phyloP scores from a whole-genome alignment of 92 coral and sea anemone genomes.

The Diadumene lineata region DNA sequence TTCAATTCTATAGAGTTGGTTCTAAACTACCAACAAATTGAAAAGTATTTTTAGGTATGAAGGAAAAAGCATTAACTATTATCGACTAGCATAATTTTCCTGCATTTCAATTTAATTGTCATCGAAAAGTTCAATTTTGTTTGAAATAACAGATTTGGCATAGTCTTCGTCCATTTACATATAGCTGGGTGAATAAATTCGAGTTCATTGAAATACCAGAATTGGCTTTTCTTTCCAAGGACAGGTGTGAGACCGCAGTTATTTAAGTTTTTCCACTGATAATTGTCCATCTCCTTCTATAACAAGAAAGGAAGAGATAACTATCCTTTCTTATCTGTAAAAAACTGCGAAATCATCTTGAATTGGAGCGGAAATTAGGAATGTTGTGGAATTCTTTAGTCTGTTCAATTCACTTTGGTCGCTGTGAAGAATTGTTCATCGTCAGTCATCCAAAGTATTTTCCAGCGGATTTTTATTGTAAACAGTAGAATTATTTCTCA shows the following conservation, averaged over 20 bases:
- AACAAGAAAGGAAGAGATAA: constrained; percentile 29
- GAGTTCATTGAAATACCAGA: constrained; percentile 75
- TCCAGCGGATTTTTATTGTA: constrained; percentile 43
- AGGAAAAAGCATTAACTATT: constrained; percentile 71
- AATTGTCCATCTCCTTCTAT: constrained; percentile 14
- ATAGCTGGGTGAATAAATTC: constrained; percentile 83
- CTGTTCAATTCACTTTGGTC: constrained; percentile 61
- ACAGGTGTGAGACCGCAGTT: constrained; percentile 76
- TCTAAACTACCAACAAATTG: constrained; percentile 37
- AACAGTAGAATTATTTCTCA: constrained; percentile 7
- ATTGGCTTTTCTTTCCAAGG: constrained; percentile 60
- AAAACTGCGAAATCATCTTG: constrained; percentile 19
- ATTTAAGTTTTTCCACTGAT: constrained; percentile 28
- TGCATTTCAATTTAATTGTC: constrained; percentile 41
- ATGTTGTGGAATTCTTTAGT: constrained; percentile 83
- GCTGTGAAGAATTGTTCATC: constrained; percentile 71
- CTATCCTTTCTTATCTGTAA: constrained; percentile 8
- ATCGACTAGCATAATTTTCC: constrained; percentile 59
- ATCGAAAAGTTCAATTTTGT: constrained; percentile 65
- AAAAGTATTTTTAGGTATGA: constrained; percentile 54
- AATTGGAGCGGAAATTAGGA: constrained; percentile 67
- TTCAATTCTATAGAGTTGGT: constrained; percentile 53
- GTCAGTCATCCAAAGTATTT: constrained; percentile 73
- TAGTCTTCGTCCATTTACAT: constrained; percentile 84
- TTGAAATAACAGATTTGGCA: constrained; percentile 72